Percentiles rank a stretch among this genome's conserved stretches.
Evolutionary conservation across 2,113 vertebrate genomes (phyloP).

Genomic region (Phocoena phocoena): DNA sequence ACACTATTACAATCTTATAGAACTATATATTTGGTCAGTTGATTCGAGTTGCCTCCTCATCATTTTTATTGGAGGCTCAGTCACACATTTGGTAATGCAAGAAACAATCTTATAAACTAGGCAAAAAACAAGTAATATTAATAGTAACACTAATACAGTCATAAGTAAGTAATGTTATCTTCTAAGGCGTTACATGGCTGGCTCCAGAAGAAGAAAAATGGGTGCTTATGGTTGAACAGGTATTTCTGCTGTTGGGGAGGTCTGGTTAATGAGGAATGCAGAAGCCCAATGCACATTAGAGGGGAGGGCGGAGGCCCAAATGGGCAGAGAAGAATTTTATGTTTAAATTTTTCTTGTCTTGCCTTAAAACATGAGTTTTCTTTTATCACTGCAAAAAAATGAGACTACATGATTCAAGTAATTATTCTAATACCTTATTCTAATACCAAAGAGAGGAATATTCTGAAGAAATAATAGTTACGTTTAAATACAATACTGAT

Average conservation of each 20-base stretch:
- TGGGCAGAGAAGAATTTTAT: neutral
- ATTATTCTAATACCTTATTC: neutral
- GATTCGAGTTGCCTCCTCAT: neutral
- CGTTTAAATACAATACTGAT: neutral
- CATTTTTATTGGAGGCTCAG: neutral
- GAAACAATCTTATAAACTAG: neutral
- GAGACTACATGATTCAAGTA: neutral
- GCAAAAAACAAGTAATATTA: neutral
- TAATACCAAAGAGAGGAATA: neutral
- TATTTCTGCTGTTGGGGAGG: neutral
- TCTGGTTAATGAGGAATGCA: neutral
- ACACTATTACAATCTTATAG: neutral
- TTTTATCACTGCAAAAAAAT: neutral
- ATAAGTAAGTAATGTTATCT: neutral
- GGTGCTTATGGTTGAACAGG: neutral
- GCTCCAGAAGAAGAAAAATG: neutral
- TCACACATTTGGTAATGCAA: neutral
- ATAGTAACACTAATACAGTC: neutral
- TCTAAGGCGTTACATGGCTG: neutral
- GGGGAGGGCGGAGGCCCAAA: neutral
- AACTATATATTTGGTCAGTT: neutral
- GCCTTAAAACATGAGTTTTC: neutral
- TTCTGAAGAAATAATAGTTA: neutral
- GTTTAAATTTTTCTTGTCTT: neutral
- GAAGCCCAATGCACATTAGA: neutral